Evolutionary conservation across 2,113 vertebrate genomes (phyloP).

Genomic region (Anguilla japonica): DNA sequence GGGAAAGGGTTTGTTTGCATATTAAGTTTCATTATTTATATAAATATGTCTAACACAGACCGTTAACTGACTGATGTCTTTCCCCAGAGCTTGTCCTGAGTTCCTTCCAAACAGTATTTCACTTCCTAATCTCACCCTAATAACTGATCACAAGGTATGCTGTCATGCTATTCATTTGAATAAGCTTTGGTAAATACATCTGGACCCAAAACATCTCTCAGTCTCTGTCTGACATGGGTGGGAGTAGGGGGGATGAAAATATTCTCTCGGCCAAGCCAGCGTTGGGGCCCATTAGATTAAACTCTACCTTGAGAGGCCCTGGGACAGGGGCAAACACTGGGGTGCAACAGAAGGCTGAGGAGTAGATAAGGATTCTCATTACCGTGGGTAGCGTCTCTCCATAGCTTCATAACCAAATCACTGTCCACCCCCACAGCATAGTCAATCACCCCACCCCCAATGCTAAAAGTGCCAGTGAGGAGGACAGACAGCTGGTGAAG

Average conservation of each 20-base stretch:
- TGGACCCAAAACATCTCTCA: not conserved
- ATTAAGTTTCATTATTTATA: not conserved
- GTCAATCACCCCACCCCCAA: not conserved
- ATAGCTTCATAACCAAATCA: slow-evolving; percentile 19
- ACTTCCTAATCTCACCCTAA: not conserved
- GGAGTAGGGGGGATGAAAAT: not conserved
- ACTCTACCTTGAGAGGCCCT: not conserved
- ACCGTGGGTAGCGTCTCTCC: not conserved
- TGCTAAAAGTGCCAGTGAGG: not conserved
- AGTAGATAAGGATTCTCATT: slow-evolving; percentile 1
- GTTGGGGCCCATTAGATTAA: not conserved
- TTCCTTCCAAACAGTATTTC: not conserved
- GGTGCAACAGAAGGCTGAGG: not conserved
- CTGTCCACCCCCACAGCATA: slow-evolving; percentile 14
- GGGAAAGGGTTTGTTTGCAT: too few species aligned
- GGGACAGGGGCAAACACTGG: not conserved
- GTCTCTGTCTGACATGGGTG: not conserved
- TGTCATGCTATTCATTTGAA: not conserved
- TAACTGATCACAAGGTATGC: not conserved
- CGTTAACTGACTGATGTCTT: not conserved
- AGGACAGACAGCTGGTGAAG: slow-evolving; percentile 27
- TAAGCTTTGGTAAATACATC: not conserved
- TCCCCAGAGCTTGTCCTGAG: not conserved
- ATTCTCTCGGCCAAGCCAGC: not conserved
- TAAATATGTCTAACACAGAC: not conserved